Percentiles rank a stretch among this genome's conserved stretches.
phyloP scores from a whole-genome alignment of 2,888 invertebrate species.

The Parnassius mnemosyne region DNA sequence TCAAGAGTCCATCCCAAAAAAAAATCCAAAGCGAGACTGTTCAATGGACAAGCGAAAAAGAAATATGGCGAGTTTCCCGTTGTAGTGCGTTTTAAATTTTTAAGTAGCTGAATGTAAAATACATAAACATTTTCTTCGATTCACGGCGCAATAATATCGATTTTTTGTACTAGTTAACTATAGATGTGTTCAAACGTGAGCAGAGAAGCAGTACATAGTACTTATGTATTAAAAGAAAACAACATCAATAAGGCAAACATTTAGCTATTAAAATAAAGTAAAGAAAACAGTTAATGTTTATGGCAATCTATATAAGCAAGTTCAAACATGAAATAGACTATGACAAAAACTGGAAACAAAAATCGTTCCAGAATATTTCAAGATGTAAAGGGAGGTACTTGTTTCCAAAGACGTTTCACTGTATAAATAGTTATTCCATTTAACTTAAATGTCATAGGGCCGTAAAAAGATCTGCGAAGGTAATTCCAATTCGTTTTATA shows the following conservation, averaged over 20 bases:
- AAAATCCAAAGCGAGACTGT: slow-evolving; percentile 31
- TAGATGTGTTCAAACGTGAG: not conserved
- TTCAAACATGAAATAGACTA: slow-evolving; percentile 10
- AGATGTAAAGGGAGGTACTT: slow-evolving; percentile 15
- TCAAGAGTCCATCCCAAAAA: slow-evolving; percentile 22
- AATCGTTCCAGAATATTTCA: slow-evolving; percentile 21
- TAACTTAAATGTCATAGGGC: slow-evolving; percentile 20
- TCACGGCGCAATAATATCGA: slow-evolving; percentile 9
- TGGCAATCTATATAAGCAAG: slow-evolving; percentile 14
- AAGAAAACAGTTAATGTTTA: slow-evolving; percentile 3
- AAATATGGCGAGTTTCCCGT: slow-evolving; percentile 37
- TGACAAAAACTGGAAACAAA: slow-evolving; percentile 17
- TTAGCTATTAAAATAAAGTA: slow-evolving; percentile 12
- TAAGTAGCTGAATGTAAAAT: slow-evolving; percentile 24
- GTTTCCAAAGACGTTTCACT: slow-evolving; percentile 17
- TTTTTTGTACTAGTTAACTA: slow-evolving; percentile 10
- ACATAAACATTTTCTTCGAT: slow-evolving; percentile 24
- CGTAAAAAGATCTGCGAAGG: slow-evolving; percentile 20
- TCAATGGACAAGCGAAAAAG: slow-evolving; percentile 41
- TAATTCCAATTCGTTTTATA: slow-evolving; percentile 20
- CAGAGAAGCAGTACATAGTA: slow-evolving; percentile 6
- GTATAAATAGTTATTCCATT: slow-evolving; percentile 21
- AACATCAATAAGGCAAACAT: not conserved
- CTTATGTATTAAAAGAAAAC: slow-evolving; percentile 6
- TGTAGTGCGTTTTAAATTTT: slow-evolving; percentile 28